Evolutionary conservation across 1,140 invertebrate species (phyloP), one percentile per base, ranked within the genome.

Genomic region (Euwallacea similis): DNA sequence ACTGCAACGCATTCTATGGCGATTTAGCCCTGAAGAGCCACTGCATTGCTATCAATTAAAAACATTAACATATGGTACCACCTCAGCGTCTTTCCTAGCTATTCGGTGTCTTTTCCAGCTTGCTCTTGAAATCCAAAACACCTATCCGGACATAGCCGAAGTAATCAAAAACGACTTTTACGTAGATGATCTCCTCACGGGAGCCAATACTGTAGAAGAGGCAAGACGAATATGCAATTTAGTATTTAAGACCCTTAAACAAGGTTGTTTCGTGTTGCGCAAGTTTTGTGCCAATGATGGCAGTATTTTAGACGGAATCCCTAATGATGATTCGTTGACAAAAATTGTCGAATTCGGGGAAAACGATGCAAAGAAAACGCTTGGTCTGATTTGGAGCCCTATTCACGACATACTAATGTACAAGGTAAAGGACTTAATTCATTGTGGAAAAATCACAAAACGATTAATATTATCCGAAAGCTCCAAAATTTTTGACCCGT

Each of bases 111-210:
- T 80, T 54, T 13, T 67, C 7, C 66, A 77, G 60, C 11, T 79
- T 11, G 74, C 73, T 43, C 41, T 21, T 13, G 76, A 81, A 46
- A 7, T 8, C 46, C 42, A 44, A 47, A 46, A 44, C 11, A 9
- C 9, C 10, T 10, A 47, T 33, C 61, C 80, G 21, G 46, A 55
- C 6, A 76, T 73, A 33, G 50, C 75, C 46, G 44, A 75, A 53
- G 73, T 78, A 9, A 78, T 83, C 11, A 46, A 54, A 42, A 75
- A 70, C 7, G 79, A 83, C 67, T 82, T 82, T 66, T 86, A 84
- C 68, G 80, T 84, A 3, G 84, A 86, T 67, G 82, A 86, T 74
- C 62, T 82, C 11, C 64, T 84, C 1, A 76, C 77, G 16, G 81
- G 83, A n/a, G 44, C 0, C n/a, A 13, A 21, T 60, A 44, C 41